A percentile compares a stretch with the other conserved stretches of the same genome.
Conservation (phyloP, 2,888 invertebrate species). For the Teleiodes luculella region DNA sequence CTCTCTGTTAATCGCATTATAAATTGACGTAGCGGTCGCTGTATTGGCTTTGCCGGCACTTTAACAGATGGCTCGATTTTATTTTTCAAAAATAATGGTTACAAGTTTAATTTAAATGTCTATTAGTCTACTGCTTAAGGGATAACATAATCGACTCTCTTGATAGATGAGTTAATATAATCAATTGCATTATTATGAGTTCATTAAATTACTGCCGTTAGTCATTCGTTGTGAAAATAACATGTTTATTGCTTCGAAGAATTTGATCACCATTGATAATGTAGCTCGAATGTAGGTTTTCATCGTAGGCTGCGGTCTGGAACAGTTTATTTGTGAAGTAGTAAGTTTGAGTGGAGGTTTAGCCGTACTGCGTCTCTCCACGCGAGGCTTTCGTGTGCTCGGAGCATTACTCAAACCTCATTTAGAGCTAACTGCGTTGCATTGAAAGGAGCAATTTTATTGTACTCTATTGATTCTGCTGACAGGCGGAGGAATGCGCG, state of each 20-base stretch:
- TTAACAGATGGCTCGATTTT: slow-evolving; percentile 56
- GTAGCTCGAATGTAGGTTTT: background rate
- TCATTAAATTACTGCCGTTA: slow-evolving; percentile 11
- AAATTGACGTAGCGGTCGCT: slow-evolving; percentile 66
- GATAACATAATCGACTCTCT: slow-evolving; percentile 31
- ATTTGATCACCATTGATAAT: background rate
- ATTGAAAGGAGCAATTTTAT: slow-evolving; percentile 73
- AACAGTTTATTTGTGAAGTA: background rate
- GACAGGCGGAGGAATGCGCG: slow-evolving; percentile 56
- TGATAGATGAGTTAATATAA: slow-evolving; percentile 31
- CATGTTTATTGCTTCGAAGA: slow-evolving; percentile 4
- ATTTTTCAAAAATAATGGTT: slow-evolving; percentile 60
- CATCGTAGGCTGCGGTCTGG: background rate
- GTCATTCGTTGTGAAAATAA: slow-evolving; percentile 7
- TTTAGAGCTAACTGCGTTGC: slow-evolving; percentile 71
- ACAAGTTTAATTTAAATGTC: slow-evolving; percentile 54
- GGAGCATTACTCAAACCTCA: slow-evolving; percentile 75
- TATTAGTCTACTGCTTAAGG: slow-evolving; percentile 52
- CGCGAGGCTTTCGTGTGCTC: slow-evolving; percentile 66
- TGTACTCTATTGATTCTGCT: slow-evolving; percentile 73
- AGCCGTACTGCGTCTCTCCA: slow-evolving; percentile 55
- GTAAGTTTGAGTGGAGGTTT: slow-evolving; percentile 21
- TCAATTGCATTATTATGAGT: slow-evolving; percentile 26
- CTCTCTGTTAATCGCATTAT: slow-evolving; percentile 74
- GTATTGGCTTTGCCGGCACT: slow-evolving; percentile 66